Conservation (phyloP, 2,113 vertebrate genomes). For the Pseudopodoces humilis region DNA sequence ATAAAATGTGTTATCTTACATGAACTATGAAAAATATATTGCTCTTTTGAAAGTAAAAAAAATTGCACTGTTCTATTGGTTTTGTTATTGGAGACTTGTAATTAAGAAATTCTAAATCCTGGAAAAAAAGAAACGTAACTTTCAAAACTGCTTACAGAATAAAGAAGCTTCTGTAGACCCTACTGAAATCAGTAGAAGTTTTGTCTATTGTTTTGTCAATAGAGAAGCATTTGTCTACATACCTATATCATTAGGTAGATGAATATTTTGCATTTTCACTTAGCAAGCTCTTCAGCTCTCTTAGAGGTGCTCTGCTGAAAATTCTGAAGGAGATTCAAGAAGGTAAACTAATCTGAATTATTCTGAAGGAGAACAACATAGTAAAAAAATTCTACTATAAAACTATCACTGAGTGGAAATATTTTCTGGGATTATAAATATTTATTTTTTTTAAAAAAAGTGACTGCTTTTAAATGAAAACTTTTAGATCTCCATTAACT, state of each 20-base stretch:
- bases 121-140: not conserved
- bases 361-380: not conserved
- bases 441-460: not conserved
- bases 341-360: not conserved
- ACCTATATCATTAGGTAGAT: not conserved
- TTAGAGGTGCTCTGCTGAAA: not conserved
- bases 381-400: not conserved
- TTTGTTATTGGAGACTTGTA: not conserved
- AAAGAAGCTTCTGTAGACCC: not conserved
- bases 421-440: not conserved
- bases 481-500: not conserved
- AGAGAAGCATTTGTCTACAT: not conserved
- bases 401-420: not conserved
- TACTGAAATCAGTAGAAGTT: not conserved
- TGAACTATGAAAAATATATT: constrained; percentile 56
- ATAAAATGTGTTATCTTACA: constrained; percentile 38
- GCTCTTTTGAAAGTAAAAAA: constrained; percentile 3
- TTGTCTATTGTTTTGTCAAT: not conserved
- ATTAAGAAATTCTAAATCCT: not conserved
- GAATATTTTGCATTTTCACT: not conserved
- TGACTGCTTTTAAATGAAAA: not conserved
- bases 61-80: not conserved
- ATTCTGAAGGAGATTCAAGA: not conserved
- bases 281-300: not conserved
- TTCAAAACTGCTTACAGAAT: not conserved